Conservation (phyloP, 2,797 vertebrate genomes). For the Rhinatrema bivittatum region DNA sequence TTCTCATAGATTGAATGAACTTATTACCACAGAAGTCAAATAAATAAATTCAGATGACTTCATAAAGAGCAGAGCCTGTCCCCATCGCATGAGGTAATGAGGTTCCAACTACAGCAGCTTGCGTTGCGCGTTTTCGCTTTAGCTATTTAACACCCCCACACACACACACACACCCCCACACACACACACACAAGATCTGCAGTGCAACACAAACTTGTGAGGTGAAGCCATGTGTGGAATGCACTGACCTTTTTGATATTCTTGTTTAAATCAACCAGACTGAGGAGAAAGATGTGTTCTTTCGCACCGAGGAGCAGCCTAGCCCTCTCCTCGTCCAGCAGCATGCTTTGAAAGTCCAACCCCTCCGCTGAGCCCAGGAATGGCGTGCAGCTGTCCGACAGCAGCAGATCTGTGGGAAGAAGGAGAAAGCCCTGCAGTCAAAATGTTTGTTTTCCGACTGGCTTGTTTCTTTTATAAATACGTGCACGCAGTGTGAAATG, state of each 20-base stretch:
- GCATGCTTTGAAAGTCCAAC: slow-evolving; percentile 83
- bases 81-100: background rate
- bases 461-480: slow-evolving; percentile 27
- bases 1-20: background rate
- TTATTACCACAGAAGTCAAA: background rate
- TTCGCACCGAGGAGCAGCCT: slow-evolving; percentile 79
- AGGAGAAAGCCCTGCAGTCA: slow-evolving; percentile 33
- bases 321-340: slow-evolving; percentile 88
- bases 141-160: background rate
- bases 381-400: slow-evolving; percentile 81
- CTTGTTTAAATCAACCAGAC: slow-evolving; percentile 77
- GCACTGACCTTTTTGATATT: slow-evolving; percentile 79
- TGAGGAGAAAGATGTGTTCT: slow-evolving; percentile 88
- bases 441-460: slow-evolving; percentile 33
- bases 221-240: slow-evolving; percentile 14
- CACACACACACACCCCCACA: too few relatives aligned
- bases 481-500: slow-evolving; percentile 10
- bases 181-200: background rate
- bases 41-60: slow-evolving; percentile 1
- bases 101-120: background rate
- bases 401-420: slow-evolving; percentile 72
- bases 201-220: slow-evolving; percentile 10
- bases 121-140: background rate
- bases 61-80: background rate
- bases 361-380: slow-evolving; percentile 79